phyloP scores from a whole-genome alignment of 2,888 invertebrate species.

The Creontiades dilutus region DNA sequence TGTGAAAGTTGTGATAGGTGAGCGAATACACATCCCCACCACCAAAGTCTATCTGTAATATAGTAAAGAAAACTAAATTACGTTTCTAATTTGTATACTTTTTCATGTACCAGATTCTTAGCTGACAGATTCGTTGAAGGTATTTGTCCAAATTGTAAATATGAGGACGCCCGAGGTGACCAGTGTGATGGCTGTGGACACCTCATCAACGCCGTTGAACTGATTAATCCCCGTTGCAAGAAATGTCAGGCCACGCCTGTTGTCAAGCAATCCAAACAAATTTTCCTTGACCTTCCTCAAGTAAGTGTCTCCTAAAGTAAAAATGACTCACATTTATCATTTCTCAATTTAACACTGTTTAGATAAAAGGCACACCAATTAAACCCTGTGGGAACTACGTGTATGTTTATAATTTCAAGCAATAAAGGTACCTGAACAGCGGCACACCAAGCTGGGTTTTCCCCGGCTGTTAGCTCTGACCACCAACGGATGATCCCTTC shows the following conservation, averaged over 20 bases:
- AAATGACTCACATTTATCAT: no score
- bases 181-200: conserved; percentile 99
- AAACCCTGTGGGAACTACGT: no score
- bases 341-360: no score
- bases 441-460: no score
- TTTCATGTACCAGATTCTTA: conserved; percentile 77
- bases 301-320: no score
- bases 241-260: conserved; percentile 87
- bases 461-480: no score
- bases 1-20: conserved; percentile 92
- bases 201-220: conserved; percentile 94
- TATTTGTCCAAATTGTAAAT: conserved; percentile 94
- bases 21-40: not conserved
- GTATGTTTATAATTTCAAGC: no score
- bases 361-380: no score
- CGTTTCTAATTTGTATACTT: not conserved
- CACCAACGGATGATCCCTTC: no score
- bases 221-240: conserved; percentile 92
- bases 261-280: conserved; percentile 89
- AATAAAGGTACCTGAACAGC: no score
- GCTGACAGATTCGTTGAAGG: conserved; percentile 94
- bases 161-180: conserved; percentile 97
- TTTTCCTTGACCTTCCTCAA: conserved; percentile 96
- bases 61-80: not conserved
- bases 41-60: not conserved